phyloP scores from a whole-genome alignment of 2,888 invertebrate genomes.

The Ornithoptera priamus region DNA sequence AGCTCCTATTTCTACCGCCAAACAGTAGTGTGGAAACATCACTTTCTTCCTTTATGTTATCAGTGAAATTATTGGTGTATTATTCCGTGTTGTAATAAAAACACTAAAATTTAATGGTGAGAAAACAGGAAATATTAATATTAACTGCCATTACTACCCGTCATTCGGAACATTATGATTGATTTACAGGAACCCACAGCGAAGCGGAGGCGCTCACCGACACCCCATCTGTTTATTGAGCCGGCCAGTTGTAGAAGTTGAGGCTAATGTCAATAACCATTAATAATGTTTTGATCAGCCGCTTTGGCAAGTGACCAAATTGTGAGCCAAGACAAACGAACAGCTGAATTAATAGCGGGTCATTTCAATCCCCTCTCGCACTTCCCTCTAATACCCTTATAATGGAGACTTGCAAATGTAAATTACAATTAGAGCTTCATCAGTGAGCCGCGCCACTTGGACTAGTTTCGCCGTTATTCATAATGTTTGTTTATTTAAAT shows the following conservation, averaged over 20 bases:
- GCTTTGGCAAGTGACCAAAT: slow-evolving; percentile 41
- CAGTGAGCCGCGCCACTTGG: background rate
- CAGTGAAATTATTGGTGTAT: no score
- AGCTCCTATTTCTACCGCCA: no score
- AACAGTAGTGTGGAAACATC: no score
- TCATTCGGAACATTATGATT: background rate
- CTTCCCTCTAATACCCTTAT: slow-evolving; percentile 16
- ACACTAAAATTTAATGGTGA: no score
- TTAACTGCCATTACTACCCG: background rate
- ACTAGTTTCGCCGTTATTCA: background rate
- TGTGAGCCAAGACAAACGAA: slow-evolving; percentile 37
- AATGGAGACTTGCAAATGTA: slow-evolving; percentile 21
- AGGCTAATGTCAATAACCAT: slow-evolving; percentile 40
- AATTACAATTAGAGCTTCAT: slow-evolving; percentile 17
- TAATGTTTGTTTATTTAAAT: background rate
- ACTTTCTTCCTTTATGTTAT: no score
- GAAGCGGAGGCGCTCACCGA: background rate
- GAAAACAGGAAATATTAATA: no score
- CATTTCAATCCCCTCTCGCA: slow-evolving; percentile 2
- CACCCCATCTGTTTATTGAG: slow-evolving; percentile 36
- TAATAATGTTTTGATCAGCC: slow-evolving; percentile 39
- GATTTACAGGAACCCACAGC: background rate
- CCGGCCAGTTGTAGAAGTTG: slow-evolving; percentile 36
- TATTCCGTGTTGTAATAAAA: no score
- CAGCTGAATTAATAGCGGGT: slow-evolving; percentile 25